These are phyloP conservation scores for Peromyscus melanophrys DNA, from an alignment of 2,797 vertebrate genomes.

Conservation along the genomic window DNA sequence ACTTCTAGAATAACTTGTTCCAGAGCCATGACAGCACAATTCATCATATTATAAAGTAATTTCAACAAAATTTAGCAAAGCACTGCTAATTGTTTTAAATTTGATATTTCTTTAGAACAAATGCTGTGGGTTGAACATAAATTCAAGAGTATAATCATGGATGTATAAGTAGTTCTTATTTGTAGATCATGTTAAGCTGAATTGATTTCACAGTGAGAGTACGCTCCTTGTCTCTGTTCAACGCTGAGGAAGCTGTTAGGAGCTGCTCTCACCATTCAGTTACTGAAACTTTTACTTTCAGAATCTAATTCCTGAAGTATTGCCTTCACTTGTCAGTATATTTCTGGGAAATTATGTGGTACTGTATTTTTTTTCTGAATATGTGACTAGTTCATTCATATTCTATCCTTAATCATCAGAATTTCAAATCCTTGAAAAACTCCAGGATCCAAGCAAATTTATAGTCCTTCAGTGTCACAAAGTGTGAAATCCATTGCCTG, in stretches of 20 bases:
- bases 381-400: neutral
- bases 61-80: constrained; percentile 56
- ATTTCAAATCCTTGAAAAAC: constrained; percentile 14
- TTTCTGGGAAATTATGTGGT: neutral
- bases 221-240: neutral
- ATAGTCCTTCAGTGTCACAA: neutral
- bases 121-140: constrained; percentile 47
- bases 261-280: neutral
- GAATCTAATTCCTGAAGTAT: neutral
- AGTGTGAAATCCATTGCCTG: neutral
- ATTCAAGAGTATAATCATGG: constrained; percentile 43
- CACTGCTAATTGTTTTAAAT: constrained; percentile 60
- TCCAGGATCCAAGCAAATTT: neutral
- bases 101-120: constrained; percentile 57
- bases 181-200: constrained; percentile 32
- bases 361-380: constrained; percentile 6
- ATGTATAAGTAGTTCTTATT: constrained; percentile 49
- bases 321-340: neutral
- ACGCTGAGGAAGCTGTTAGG: neutral
- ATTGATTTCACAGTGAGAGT: constrained; percentile 46
- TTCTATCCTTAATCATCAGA: neutral
- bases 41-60: constrained; percentile 36
- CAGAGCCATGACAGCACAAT: neutral
- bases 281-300: neutral
- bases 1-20: constrained; percentile 22